phyloP scores from a whole-genome alignment of 2,113 vertebrate genomes.

The Hemiprocne comata region DNA sequence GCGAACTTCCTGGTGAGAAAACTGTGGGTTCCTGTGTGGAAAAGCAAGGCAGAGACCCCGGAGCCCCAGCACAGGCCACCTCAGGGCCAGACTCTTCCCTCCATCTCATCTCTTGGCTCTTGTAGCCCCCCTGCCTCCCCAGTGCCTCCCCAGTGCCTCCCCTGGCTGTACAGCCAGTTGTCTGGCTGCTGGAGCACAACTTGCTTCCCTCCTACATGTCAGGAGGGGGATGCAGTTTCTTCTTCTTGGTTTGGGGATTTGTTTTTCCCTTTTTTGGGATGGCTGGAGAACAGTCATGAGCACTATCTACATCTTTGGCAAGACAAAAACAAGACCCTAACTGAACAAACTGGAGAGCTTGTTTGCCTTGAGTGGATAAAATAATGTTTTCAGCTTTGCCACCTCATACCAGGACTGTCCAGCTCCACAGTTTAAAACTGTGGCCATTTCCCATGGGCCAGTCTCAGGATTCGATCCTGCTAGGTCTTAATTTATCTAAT shows the following conservation, averaged over 20 bases:
- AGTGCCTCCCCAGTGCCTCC: not conserved
- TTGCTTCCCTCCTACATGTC: fast-evolving
- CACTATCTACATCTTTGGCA: not conserved
- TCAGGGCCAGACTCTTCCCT: not conserved
- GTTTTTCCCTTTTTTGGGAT: slow-evolving; percentile 45
- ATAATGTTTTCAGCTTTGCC: not conserved
- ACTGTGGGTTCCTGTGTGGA: not conserved
- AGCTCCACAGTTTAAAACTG: fast-evolving
- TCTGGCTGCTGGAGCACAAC: not conserved
- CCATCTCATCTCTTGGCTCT: not conserved
- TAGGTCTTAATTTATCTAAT: fast-evolving
- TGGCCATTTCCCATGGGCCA: fast-evolving
- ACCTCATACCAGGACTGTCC: fast-evolving
- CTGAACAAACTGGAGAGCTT: not conserved
- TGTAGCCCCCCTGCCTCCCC: fast-evolving
- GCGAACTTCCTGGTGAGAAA: not conserved
- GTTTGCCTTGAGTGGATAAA: not conserved
- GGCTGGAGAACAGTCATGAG: not conserved
- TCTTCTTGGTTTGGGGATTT: not conserved
- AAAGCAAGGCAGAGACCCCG: fast-evolving
- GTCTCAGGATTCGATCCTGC: not conserved
- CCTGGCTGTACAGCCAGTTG: fast-evolving
- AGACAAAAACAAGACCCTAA: not conserved
- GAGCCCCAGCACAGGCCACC: fast-evolving
- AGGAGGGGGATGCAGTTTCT: not conserved